Conservation (phyloP, 2,888 invertebrate genomes). For the Nasonia oneida region DNA sequence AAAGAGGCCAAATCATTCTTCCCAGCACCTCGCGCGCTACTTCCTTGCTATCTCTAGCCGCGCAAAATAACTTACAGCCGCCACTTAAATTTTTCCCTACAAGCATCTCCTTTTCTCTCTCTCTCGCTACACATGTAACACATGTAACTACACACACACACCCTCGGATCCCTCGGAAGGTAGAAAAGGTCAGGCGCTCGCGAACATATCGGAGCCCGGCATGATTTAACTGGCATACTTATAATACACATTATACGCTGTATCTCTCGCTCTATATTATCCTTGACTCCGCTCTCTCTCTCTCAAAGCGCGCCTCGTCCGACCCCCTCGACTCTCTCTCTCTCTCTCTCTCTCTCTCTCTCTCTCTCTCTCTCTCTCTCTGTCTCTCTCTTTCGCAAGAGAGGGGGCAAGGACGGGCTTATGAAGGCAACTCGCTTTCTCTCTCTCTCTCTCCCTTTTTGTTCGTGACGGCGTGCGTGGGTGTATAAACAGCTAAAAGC, state of each 20-base stretch:
- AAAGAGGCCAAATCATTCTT: neutral
- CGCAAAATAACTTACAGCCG: slow-evolving; percentile 4
- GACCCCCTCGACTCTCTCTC: too few relatives aligned
- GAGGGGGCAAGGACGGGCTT: neutral
- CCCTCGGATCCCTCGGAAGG: neutral
- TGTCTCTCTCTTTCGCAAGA: neutral
- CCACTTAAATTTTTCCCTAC: slow-evolving; percentile 2
- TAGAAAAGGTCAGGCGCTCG: neutral
- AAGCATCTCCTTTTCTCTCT: neutral
- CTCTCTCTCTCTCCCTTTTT: neutral
- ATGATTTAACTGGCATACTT: slow-evolving; percentile 15
- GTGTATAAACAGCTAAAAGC: neutral
- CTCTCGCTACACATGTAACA: neutral
- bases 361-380: neutral
- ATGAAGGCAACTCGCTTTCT: neutral
- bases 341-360: neutral
- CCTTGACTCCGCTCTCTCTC: neutral
- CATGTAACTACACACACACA: neutral
- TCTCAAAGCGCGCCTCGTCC: too few relatives aligned
- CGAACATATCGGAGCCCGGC: neutral
- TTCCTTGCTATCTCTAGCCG: neutral
- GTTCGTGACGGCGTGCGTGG: neutral
- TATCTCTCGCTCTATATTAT: slow-evolving; percentile 20
- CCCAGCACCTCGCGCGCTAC: neutral
- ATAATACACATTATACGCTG: slow-evolving; percentile 12